Evolutionary conservation across 1,140 invertebrate genomes (phyloP), one percentile per base, ranked within the genome.

Genomic region (Listronotus oregonensis): DNA sequence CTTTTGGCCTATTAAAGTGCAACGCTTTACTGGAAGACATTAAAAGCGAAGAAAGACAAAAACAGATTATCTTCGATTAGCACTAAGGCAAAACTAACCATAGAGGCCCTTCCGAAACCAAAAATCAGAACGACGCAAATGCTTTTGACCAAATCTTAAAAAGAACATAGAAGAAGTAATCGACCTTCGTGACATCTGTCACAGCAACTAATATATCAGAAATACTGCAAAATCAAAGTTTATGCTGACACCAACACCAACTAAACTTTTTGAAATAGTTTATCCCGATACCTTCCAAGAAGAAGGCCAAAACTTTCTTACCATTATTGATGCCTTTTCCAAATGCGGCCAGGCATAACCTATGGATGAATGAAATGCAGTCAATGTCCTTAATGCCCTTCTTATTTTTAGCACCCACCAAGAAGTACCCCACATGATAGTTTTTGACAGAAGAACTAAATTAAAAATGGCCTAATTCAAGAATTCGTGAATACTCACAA

Each of bases 271-370:
- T 27, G 34, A 63, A 63, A 62, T 60, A 12, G n/a, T 60, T 10
- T 27, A 47, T 27, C 10, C 39, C 8, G 59, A 62, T 18, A 52
- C 47, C 40, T 43, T 27, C n/a, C 21, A 27, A 27, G 21, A 1
- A 27, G 5, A 27, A 27, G 21, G 21, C 2, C 21, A 27, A 27
- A 27, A 27, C 1, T 27, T 27, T 27, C 21, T n/a, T n/a, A 76
- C 73, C 42, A 68, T 78, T 10, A 68, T 76, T 4, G 73, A 75
- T 27, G 59, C 70, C 59, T 77, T 77, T 59, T 77, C 75, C 14
- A 71, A 62, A 69, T 75, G 68, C 59, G 72, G 73, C 10, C 70
- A 70, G 58, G 74, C 70, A 49, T 74, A 71, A 50, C 47, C 64
- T 18, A 34, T 74, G 9, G 64, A 59, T 64, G 21, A 12, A 15